phyloP scores from a whole-genome alignment of 2,888 invertebrate genomes.

The Coenonympha arcania region DNA sequence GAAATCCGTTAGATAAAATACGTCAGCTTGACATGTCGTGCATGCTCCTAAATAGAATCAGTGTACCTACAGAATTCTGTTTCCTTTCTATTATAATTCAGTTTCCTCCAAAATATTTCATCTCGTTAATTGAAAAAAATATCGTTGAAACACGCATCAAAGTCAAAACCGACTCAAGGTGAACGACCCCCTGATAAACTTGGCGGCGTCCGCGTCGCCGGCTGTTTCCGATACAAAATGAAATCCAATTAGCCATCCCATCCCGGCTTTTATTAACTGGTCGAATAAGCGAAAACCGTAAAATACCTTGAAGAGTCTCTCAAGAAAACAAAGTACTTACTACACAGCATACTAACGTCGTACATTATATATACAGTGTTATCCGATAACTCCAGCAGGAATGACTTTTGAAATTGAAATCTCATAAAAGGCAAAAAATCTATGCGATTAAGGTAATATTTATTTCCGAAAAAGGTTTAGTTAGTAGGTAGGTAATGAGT shows the following conservation, averaged over 20 bases:
- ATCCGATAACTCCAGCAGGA: too few relatives aligned
- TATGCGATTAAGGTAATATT: too few relatives aligned
- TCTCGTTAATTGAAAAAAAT: not conserved
- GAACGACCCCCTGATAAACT: slow-evolving; percentile 49
- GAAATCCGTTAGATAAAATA: too few relatives aligned
- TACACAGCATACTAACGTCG: too few relatives aligned
- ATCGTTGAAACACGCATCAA: not conserved
- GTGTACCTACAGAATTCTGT: not conserved
- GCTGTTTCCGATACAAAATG: slow-evolving; percentile 58
- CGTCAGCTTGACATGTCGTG: too few relatives aligned
- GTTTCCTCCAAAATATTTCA: not conserved
- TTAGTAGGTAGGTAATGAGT: too few relatives aligned
- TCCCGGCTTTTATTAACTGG: slow-evolving; percentile 57
- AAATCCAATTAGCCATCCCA: slow-evolving; percentile 65
- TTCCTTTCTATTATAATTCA: too few relatives aligned
- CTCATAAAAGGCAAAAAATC: too few relatives aligned
- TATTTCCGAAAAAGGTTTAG: too few relatives aligned
- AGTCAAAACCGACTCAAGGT: slow-evolving; percentile 36
- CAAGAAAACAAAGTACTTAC: not conserved
- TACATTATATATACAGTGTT: not conserved
- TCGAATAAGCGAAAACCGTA: slow-evolving; percentile 49
- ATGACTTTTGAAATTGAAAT: too few relatives aligned
- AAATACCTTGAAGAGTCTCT: slow-evolving; percentile 33
- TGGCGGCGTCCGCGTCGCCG: slow-evolving; percentile 39
- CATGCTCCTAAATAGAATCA: not conserved